A percentile compares a stretch with the other conserved stretches of the same genome.
Conservation (phyloP, 2,888 invertebrate species). For the Phrixothrix hirtus region DNA sequence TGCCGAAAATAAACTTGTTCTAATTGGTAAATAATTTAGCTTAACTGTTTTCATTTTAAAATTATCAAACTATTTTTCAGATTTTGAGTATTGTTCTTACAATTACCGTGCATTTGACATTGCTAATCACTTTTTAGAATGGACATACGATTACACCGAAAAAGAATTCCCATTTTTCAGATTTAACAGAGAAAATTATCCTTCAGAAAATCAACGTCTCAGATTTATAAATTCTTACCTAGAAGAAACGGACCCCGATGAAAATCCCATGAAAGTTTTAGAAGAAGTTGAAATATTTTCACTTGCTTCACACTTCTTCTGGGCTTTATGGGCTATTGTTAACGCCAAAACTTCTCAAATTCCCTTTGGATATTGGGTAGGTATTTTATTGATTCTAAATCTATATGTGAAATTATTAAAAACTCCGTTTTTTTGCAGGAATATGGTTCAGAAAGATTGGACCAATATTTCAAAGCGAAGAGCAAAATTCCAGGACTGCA, state of each 20-base stretch:
- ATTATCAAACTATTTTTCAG: slow-evolving; percentile 48
- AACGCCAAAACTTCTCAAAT: slow-evolving; percentile 87
- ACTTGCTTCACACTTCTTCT: slow-evolving; percentile 88
- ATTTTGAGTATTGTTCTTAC: slow-evolving; percentile 95
- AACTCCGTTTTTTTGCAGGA: slow-evolving; percentile 46
- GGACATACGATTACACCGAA: slow-evolving; percentile 86
- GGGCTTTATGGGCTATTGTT: slow-evolving; percentile 91
- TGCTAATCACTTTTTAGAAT: slow-evolving; percentile 93
- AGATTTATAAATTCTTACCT: slow-evolving; percentile 65
- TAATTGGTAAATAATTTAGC: slow-evolving; percentile 49
- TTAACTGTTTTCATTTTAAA: not conserved
- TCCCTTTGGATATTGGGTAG: slow-evolving; percentile 93
- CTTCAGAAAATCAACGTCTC: slow-evolving; percentile 75
- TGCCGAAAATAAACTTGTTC: slow-evolving; percentile 47
- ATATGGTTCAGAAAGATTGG: slow-evolving; percentile 44
- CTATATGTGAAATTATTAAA: not conserved
- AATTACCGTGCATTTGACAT: slow-evolving; percentile 92
- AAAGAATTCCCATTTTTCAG: slow-evolving; percentile 77
- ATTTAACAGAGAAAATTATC: slow-evolving; percentile 69
- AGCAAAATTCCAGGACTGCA: too few species aligned
- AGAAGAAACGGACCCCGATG: slow-evolving; percentile 46
- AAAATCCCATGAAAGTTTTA: slow-evolving; percentile 47
- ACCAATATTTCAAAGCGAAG: slow-evolving; percentile 46
- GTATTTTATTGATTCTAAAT: slow-evolving; percentile 35
- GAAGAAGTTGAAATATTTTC: slow-evolving; percentile 82